Evolutionary conservation across 1,140 invertebrate species (phyloP).

Genomic region (Hyles euphorbiae): DNA sequence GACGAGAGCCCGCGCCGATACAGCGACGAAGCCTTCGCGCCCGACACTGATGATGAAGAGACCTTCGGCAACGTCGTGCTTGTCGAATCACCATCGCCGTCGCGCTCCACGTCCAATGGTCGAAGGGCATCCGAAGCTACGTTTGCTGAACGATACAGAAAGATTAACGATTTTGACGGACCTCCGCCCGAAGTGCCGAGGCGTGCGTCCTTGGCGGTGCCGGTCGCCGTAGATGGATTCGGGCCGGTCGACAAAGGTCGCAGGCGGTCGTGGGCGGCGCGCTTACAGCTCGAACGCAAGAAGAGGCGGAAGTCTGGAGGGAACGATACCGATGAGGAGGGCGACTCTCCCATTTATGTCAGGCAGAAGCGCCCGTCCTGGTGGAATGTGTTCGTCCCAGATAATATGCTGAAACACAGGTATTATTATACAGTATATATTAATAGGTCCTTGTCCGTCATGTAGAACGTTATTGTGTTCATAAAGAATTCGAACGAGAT

Average conservation of each 20-base stretch:
- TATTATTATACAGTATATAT: slow-evolving; percentile 27
- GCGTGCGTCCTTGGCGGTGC: slow-evolving; percentile 84
- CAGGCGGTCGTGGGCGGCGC: slow-evolving; percentile 76
- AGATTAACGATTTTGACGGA: slow-evolving; percentile 74
- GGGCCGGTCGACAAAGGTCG: slow-evolving; percentile 78
- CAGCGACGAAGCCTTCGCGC: slow-evolving; percentile 59
- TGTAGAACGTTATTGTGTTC: too few relatives aligned
- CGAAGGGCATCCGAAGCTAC: slow-evolving; percentile 61
- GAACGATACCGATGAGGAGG: slow-evolving; percentile 73
- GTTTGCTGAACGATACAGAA: slow-evolving; percentile 61
- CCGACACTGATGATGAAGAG: slow-evolving; percentile 67
- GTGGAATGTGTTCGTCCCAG: slow-evolving; percentile 90
- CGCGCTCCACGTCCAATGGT: slow-evolving; percentile 49
- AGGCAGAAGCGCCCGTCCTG: slow-evolving; percentile 87
- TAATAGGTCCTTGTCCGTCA: too few relatives aligned
- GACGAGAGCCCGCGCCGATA: slow-evolving; percentile 62
- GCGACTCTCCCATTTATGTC: slow-evolving; percentile 71
- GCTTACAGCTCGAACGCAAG: slow-evolving; percentile 66
- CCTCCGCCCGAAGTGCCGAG: slow-evolving; percentile 62
- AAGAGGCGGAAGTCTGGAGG: slow-evolving; percentile 69
- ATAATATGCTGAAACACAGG: slow-evolving; percentile 81
- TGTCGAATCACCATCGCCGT: slow-evolving; percentile 35
- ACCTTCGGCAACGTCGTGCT: slow-evolving; percentile 59
- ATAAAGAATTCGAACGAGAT: not conserved
- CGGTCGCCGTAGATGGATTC: slow-evolving; percentile 71